Percentiles rank a stretch among this genome's conserved stretches.
Evolutionary conservation across 2,888 invertebrate genomes (phyloP).

Genomic region (Ypsolopha scabrella): DNA sequence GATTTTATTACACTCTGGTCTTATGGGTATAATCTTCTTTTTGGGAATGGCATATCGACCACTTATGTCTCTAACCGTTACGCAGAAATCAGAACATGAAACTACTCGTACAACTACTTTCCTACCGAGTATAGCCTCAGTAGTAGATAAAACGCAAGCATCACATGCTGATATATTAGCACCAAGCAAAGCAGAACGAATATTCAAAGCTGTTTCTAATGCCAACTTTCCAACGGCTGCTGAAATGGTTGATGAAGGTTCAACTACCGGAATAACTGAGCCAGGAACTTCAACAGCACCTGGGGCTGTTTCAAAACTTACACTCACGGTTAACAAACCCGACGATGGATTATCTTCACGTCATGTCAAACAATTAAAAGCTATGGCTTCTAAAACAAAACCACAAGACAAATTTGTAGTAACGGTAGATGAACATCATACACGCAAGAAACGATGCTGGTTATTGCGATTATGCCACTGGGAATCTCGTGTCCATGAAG

Average conservation of each 20-base stretch:
- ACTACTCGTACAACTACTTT: constrained; percentile 49
- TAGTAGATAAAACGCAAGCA: constrained; percentile 6
- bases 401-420: constrained; percentile 24
- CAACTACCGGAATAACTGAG: constrained; percentile 8
- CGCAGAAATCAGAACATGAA: constrained; percentile 36
- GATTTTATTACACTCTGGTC: constrained; percentile 43
- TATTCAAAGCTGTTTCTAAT: constrained; percentile 32
- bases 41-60: constrained; percentile 47
- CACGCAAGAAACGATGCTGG: constrained; percentile 27
- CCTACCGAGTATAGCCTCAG: constrained; percentile 42
- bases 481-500: constrained; percentile 42
- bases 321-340: constrained; percentile 34
- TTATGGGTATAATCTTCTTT: constrained; percentile 42
- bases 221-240: constrained; percentile 46
- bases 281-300: constrained; percentile 27
- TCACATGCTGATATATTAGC: constrained; percentile 9
- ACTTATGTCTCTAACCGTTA: constrained; percentile 41
- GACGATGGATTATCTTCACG: constrained; percentile 35
- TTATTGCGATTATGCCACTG: constrained; percentile 40
- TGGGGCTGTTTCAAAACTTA: constrained; percentile 29
- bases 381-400: constrained; percentile 36
- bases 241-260: constrained; percentile 32
- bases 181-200: constrained; percentile 28
- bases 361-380: constrained; percentile 46
- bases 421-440: constrained; percentile 10